Evolutionary conservation across 2,797 vertebrate genomes (phyloP), one percentile per base, ranked within the genome.

Genomic region (Psittacula derbiana): DNA sequence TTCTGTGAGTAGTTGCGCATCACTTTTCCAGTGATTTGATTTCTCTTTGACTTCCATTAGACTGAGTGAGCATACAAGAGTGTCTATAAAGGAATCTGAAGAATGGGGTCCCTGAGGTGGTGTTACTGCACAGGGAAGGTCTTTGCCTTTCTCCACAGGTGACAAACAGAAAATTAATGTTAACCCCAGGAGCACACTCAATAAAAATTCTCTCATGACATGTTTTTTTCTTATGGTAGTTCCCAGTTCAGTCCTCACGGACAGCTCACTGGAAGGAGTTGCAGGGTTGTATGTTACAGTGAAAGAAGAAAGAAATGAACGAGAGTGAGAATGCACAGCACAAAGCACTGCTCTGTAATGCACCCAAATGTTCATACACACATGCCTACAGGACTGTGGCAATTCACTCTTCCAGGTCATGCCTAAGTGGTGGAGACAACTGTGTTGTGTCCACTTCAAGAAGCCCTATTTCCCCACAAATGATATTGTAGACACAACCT

Each of bases 1-100:
- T 70, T 47, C 27, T 41, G 44, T 13, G 30, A 1, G 1, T 44
- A 18, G 18, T 2, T 66, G 28, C 0, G 0, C 61, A 67, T 23
- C 28, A 6, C 33, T 78, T 87, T 87, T 52, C 62, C 52, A n/a
- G 50, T 36, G n/a, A 58, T 58, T 36, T 58, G 33, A 36, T 58
- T 58, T 58, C 55, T 58, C 33, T 52, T 20, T 82, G 49, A 40
- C 44, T 87, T 85, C 41, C n/a, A 12, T 49, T 47, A 43, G 15
- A 46, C 38, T 41, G 49, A 36, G 8, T 8, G 12, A 91, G 17
- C 38, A 30, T 33, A 38, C 16, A 66, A 43, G 8, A 55, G 10
- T 23, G 36, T 44, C 43, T 28, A 40, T 36, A 57, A 61, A 80
- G 17, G 30, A 85, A 25, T 13, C 19, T 23, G 15, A 80, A 78